A percentile compares a stretch with the other conserved stretches of the same genome.
Evolutionary conservation across 2,888 invertebrate species (phyloP).

Genomic region (Campoletis raptor): DNA sequence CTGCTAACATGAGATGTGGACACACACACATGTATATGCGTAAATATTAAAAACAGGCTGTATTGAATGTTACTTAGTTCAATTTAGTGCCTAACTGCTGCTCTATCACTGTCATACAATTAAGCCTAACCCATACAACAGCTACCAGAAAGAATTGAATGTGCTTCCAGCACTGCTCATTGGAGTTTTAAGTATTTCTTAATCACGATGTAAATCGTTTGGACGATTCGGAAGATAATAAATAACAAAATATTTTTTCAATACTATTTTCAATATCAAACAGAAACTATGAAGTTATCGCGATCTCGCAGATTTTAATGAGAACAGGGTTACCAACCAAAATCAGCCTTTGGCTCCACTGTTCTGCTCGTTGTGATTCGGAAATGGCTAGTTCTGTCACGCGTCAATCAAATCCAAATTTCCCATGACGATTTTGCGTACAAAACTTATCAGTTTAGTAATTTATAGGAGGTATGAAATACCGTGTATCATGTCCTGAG

Average conservation of each 20-base stretch:
- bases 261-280: neutral
- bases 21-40: neutral
- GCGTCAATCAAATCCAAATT: constrained; percentile 9
- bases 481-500: neutral
- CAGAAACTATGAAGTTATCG: neutral
- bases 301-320: neutral
- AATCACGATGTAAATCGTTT: too few species aligned
- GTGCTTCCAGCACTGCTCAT: too few species aligned
- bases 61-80: constrained; percentile 40
- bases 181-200: neutral
- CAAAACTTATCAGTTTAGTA: constrained; percentile 1
- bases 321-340: neutral
- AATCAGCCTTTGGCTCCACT: too few species aligned
- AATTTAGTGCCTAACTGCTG: constrained; percentile 10
- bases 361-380: neutral
- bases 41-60: neutral
- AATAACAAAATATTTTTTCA: too few species aligned
- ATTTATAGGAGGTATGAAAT: neutral
- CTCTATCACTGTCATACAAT: neutral
- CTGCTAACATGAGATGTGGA: neutral
- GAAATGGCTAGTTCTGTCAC: neutral
- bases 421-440: constrained; percentile 8
- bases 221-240: too few species aligned
- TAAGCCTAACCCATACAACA: neutral
- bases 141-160: neutral